Percentiles rank a stretch among this genome's conserved stretches.
phyloP scores from a whole-genome alignment of 2,888 invertebrate genomes.

The Nomada flava region DNA sequence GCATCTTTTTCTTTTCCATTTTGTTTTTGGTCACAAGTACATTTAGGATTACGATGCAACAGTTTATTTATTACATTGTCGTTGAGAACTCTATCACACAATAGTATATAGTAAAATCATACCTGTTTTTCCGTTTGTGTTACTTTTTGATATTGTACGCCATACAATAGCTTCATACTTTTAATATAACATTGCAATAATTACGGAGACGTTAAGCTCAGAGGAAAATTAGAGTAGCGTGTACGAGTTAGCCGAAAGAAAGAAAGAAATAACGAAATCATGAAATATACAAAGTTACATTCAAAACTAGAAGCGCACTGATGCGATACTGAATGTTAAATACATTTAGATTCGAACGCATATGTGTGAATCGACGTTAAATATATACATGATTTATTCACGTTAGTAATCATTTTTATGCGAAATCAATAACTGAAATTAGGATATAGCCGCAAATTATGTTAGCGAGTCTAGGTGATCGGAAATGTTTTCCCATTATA shows the following conservation, averaged over 20 bases:
- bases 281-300: slow-evolving; percentile 75
- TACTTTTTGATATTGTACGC: slow-evolving; percentile 60
- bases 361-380: slow-evolving; percentile 11
- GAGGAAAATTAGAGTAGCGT: slow-evolving; percentile 53
- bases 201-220: slow-evolving; percentile 56
- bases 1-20: not conserved
- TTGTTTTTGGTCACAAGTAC: slow-evolving; percentile 44
- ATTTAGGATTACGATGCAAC: slow-evolving; percentile 71
- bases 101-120: slow-evolving; percentile 73
- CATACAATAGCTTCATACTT: slow-evolving; percentile 66
- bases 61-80: slow-evolving; percentile 79
- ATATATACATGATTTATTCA: slow-evolving; percentile 19
- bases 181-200: slow-evolving; percentile 59
- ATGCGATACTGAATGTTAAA: slow-evolving; percentile 74
- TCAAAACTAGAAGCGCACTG: slow-evolving; percentile 66
- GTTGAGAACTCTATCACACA: slow-evolving; percentile 78
- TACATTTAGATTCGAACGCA: slow-evolving; percentile 51
- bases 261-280: slow-evolving; percentile 60
- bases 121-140: slow-evolving; percentile 45
- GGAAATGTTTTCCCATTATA: slow-evolving; percentile 19
- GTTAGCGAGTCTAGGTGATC: slow-evolving; percentile 13
- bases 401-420: slow-evolving; percentile 8
- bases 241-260: slow-evolving; percentile 47
- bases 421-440: slow-evolving; percentile 16
- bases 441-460: slow-evolving; percentile 6